These are phyloP conservation scores for Agriopis marginaria DNA, from an alignment of 2,888 invertebrate genomes.

Conservation along the genomic window DNA sequence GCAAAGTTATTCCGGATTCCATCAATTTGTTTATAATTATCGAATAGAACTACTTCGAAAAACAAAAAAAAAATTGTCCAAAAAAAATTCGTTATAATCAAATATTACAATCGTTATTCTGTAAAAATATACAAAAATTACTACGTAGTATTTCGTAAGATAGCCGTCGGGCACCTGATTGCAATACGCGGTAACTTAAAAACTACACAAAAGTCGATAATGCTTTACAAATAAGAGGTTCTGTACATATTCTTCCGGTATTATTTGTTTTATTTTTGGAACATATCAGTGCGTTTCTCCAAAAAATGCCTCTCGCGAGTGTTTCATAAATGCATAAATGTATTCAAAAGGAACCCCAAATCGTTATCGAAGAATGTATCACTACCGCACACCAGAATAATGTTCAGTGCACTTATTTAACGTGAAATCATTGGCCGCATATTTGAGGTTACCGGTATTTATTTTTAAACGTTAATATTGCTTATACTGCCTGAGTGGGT, in stretches of 20 bases:
- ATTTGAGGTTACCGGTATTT: slow-evolving; percentile 13
- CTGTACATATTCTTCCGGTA: not conserved
- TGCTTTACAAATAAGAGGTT: slow-evolving; percentile 3
- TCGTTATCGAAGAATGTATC: slow-evolving; percentile 16
- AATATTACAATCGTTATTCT: slow-evolving; percentile 45
- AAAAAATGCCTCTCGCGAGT: too few species aligned
- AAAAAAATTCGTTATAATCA: too few species aligned
- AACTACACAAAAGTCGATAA: slow-evolving; percentile 27
- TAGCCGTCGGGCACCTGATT: slow-evolving; percentile 46
- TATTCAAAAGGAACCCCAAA: slow-evolving; percentile 30
- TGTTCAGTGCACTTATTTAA: slow-evolving; percentile 35
- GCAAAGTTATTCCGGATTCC: too few species aligned
- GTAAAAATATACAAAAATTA: slow-evolving; percentile 45
- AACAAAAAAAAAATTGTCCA: too few species aligned
- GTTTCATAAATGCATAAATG: not conserved
- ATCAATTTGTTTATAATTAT: too few species aligned
- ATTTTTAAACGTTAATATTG: not conserved
- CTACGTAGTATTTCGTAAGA: slow-evolving; percentile 29
- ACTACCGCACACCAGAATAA: slow-evolving; percentile 19
- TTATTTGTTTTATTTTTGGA: not conserved
- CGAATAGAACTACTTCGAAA: too few species aligned
- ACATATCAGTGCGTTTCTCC: too few species aligned
- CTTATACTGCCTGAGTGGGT: too few species aligned
- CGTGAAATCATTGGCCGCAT: slow-evolving; percentile 49
- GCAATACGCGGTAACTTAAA: slow-evolving; percentile 40